Evolutionary conservation across 1,140 invertebrate genomes (phyloP), one percentile per base, ranked within the genome.

Genomic region (Aphidius ervi): DNA sequence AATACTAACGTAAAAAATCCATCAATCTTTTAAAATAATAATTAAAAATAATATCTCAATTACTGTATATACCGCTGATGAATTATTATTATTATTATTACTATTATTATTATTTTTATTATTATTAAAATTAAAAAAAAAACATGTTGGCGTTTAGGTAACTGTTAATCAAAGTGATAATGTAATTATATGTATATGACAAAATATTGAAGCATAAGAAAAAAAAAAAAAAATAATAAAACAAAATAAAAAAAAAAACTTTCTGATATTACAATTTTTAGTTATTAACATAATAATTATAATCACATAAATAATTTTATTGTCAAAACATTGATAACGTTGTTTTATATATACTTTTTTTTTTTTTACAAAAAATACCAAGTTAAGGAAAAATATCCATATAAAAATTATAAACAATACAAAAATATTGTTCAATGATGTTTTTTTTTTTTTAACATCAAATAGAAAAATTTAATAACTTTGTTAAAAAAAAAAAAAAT

Each of bases 51-150:
- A 68, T 68, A 70, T 63, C 68, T 56, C 63, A 65, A 72, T 70
- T 70, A 73, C 71, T 78, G 74, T 76, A 77, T 74, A 77, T 77
- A 78, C 63, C 68, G 68, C 61, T 75, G 72, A 74, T 68, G 63
- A 68, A 68, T 74, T 69, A 71, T 66, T 61, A 69, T 74, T 76
- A 66, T 16, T 31, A 31, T 31, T 31, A 31, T 31, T 31, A 31
- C 23, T 31, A 31, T 31, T 3, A 31, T 31, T 31, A 31, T 31
- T 31, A 2, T 23, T 23, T 2, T 23, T 67, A 48, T 70, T 70
- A 68, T 68, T 71, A 72, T 63, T n/a, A 52, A 53, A 61, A 57
- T 57, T 61, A 48, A 48, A 58, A 40, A 46, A 63, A 52, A 57
- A 61, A 61, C 53, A 64, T 57, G 63, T 47, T 63, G 52, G 58